Evolutionary conservation across 2,888 invertebrate genomes (phyloP), one percentile per base, ranked within the genome.

Genomic region (Erynnis tages): DNA sequence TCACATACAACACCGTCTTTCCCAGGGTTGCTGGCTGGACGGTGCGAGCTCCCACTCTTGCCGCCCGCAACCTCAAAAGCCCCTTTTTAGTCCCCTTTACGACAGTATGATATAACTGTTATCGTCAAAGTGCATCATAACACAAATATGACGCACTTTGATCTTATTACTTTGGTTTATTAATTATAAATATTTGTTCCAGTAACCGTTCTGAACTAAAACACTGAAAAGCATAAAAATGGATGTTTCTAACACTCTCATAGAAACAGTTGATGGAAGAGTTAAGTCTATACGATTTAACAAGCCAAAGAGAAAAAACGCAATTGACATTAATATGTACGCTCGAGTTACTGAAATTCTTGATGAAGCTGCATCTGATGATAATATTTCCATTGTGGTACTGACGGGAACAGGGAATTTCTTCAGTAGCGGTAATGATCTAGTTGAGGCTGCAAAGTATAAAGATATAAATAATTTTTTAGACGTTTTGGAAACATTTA

Each of bases 391-490:
- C 8, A 85, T 95, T 14, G 92, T 95, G 27, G 95, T 95, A 1
- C 73, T 98, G 14, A 97, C 97, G 6, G 96, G 96, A 1, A 85
- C 90, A 35, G 97, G 96, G 6, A 92, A 94, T 57, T 97, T 92
- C 74, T 98, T 93, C 73, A 94, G 94, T 65, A 95, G 96, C 76
- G 97, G 98, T 6, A 96, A 96, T 85, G 97, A 97, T 77, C 75
- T 93, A 37, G 67, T 63, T 5, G 61, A 56, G 4, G 41, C 59
- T 14, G 13, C 55, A 30, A 58, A 65, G 1, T 57, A 55, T 13
- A 34, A 29, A 45, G 71, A 54, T 66, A 66, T 56, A 14, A 66
- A 72, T 4, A 75, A 55, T 35, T 65, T 63, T 34, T 62, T 44
- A 11, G 61, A 58, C 27, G 58, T 73, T 11, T 61, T 90, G 53